Conservation (phyloP, 2,888 invertebrate species). For the Ophion obscuratus region DNA sequence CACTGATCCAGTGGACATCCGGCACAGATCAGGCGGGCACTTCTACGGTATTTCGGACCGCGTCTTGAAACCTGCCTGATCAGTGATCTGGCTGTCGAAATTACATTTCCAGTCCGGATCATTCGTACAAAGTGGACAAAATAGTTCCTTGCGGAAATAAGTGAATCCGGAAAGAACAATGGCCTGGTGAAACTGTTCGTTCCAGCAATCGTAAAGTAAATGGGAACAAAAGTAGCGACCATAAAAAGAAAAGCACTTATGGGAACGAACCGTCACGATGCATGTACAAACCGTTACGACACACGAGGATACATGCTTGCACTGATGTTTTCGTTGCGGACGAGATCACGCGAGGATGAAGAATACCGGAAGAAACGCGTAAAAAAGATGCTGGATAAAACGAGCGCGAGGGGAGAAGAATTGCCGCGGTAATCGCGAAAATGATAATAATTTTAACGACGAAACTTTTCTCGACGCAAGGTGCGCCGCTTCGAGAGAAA, state of each 20-base stretch:
- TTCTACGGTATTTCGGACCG: no score
- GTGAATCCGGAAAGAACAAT: not conserved
- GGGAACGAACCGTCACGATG: not conserved
- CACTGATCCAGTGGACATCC: no score
- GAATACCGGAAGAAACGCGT: not conserved
- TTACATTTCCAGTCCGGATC: not conserved
- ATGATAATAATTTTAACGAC: constrained; percentile 73
- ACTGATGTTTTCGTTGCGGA: not conserved
- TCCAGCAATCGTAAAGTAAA: not conserved
- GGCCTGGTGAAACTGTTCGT: not conserved
- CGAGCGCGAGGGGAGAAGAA: constrained; percentile 46
- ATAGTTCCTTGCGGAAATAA: not conserved
- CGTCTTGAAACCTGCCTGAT: no score
- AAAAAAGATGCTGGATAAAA: constrained; percentile 44
- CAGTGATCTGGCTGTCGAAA: no score
- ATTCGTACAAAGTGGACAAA: not conserved
- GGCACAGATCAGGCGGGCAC: no score
- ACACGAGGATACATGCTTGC: not conserved
- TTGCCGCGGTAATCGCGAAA: constrained; percentile 68
- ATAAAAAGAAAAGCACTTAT: not conserved
- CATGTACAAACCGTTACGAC: not conserved
- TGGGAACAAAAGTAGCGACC: not conserved
- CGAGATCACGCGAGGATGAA: not conserved
- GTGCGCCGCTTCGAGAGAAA: constrained; percentile 50
- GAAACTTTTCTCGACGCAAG: constrained; percentile 62